Percentiles rank a stretch among this genome's conserved stretches.
Evolutionary conservation across 2,113 vertebrate genomes (phyloP).

Genomic region (Phalacrocorax pelagicus): DNA sequence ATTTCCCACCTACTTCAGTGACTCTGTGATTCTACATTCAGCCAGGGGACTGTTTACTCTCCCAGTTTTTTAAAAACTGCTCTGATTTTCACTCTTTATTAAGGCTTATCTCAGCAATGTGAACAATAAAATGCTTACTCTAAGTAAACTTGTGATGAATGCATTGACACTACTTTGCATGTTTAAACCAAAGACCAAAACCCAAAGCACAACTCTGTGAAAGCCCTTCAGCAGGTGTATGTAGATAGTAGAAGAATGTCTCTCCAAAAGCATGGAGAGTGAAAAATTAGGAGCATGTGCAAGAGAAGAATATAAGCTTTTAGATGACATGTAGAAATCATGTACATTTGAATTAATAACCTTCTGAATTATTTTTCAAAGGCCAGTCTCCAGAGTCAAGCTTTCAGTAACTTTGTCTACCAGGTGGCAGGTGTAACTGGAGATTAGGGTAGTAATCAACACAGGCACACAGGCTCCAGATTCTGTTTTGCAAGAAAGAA

Average conservation of each 20-base stretch:
- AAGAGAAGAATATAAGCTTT: not conserved
- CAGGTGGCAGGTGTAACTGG: not conserved
- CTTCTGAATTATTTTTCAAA: not conserved
- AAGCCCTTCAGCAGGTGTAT: not conserved
- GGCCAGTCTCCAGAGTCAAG: not conserved
- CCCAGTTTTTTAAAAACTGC: not conserved
- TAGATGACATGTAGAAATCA: not conserved
- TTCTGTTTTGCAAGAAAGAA: not conserved
- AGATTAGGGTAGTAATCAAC: not conserved
- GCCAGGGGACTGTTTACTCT: not conserved
- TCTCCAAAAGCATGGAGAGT: not conserved
- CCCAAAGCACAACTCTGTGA: not conserved
- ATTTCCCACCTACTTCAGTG: not conserved
- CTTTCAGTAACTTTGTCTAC: not conserved
- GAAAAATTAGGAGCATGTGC: not conserved
- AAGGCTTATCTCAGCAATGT: not conserved
- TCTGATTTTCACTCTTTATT: not conserved
- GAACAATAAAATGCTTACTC: not conserved
- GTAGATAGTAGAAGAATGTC: not conserved
- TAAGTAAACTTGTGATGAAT: not conserved
- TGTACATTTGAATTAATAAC: not conserved
- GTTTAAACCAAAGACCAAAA: not conserved
- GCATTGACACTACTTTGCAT: not conserved
- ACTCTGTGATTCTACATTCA: not conserved
- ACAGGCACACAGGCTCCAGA: not conserved